Evolutionary conservation across 2,113 vertebrate species (phyloP).

Genomic region (Cichladusa arquata): DNA sequence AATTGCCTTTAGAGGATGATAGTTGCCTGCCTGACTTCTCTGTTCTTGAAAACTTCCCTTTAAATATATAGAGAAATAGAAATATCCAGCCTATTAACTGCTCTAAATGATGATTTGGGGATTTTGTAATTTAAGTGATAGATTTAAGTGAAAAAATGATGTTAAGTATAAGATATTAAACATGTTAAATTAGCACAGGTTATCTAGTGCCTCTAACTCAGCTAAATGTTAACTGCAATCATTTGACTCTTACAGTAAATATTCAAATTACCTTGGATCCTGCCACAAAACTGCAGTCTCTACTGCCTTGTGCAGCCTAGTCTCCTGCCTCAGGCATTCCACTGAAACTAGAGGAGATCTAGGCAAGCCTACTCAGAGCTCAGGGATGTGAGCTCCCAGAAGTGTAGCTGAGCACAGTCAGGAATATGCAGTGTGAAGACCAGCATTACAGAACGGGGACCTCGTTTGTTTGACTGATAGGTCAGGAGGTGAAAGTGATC

Average conservation of each 20-base stretch:
- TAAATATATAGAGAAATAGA: background rate
- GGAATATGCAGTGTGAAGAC: rapidly evolving
- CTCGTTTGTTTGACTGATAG: background rate
- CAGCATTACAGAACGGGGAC: background rate
- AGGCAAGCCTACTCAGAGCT: background rate
- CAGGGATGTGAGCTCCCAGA: background rate
- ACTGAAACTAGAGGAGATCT: background rate
- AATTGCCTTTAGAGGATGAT: background rate
- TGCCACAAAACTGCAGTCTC: background rate
- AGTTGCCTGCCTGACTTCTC: background rate
- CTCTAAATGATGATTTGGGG: background rate
- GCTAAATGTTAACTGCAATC: background rate
- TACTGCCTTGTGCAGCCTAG: background rate
- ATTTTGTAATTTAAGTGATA: background rate
- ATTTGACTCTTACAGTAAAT: background rate
- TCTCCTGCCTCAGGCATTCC: background rate
- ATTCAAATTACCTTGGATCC: background rate
- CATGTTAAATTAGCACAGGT: background rate
- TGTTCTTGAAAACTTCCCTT: background rate
- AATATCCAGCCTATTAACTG: background rate
- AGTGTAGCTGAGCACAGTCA: background rate
- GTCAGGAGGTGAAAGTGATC: background rate
- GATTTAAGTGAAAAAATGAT: background rate
- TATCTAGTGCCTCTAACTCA: background rate
- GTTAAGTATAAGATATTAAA: background rate